Conservation (phyloP, 2,113 vertebrate species). For the Gambusia holbrooki region DNA sequence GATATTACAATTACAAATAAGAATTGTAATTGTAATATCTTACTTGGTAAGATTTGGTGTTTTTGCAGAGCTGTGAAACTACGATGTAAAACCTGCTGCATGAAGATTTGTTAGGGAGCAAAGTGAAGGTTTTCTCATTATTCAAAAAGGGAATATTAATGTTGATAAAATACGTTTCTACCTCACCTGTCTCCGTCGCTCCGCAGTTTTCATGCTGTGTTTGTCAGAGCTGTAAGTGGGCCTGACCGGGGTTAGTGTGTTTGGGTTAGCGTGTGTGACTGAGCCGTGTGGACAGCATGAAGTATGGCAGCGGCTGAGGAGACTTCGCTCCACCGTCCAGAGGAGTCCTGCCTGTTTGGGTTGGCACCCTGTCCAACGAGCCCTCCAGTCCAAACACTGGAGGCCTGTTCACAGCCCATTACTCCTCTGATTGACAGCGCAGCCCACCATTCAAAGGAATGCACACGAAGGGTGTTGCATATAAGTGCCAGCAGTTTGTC, state of each 20-base stretch:
- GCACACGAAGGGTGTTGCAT: conserved; percentile 19
- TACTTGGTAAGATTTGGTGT: too few species aligned
- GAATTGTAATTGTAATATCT: too few species aligned
- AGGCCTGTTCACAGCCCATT: conserved; percentile 83
- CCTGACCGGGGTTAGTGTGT: conserved; percentile 62
- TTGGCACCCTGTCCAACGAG: conserved; percentile 77
- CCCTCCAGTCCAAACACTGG: conserved; percentile 77
- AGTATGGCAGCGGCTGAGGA: conserved; percentile 77
- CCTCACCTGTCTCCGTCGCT: conserved; percentile 21
- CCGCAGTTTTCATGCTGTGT: conserved; percentile 19
- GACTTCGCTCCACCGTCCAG: conserved; percentile 77
- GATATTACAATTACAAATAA: too few species aligned
- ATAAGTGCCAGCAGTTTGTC: conserved; percentile 52
- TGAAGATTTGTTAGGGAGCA: background rate
- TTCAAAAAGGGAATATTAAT: conserved; percentile 1
- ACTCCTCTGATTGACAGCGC: conserved; percentile 83
- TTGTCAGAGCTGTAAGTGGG: conserved; percentile 63
- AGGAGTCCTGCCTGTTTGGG: conserved; percentile 77
- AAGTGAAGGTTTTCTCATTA: background rate
- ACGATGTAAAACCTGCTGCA: background rate
- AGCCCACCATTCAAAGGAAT: conserved; percentile 78
- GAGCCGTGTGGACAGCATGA: conserved; percentile 82
- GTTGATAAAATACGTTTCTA: conserved; percentile 9
- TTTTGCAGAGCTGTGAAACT: background rate
- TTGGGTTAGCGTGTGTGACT: conserved; percentile 74